phyloP scores from a whole-genome alignment of 2,888 invertebrate genomes.

The Theretra japonica region DNA sequence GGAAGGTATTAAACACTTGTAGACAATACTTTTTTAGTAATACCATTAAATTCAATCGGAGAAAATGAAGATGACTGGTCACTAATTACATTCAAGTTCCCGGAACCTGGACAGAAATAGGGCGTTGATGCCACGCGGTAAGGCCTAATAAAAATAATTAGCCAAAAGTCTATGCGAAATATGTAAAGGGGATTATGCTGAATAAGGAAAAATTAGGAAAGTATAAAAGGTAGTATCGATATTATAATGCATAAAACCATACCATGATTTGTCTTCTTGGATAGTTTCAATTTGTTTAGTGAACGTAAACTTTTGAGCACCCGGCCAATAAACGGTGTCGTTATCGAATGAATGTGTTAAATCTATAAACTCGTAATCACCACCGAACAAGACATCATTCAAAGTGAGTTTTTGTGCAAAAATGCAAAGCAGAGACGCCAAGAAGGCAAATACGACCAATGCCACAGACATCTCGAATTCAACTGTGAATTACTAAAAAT shows the following conservation, averaged over 20 bases:
- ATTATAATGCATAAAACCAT: constrained; percentile 39
- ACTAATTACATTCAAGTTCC: no score
- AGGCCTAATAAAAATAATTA: no score
- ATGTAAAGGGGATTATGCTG: no score
- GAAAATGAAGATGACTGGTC: no score
- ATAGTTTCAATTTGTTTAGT: constrained; percentile 52
- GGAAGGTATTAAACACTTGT: no score
- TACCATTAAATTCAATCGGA: no score
- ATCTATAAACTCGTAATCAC: constrained; percentile 66
- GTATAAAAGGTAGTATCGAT: background rate
- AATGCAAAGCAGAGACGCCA: constrained; percentile 33
- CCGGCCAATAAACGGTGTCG: constrained; percentile 62
- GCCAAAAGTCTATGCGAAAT: no score
- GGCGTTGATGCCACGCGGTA: no score
- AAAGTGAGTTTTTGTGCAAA: constrained; percentile 42
- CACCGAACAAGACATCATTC: constrained; percentile 57
- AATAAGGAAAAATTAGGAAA: no score
- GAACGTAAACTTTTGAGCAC: constrained; percentile 53
- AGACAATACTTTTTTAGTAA: no score
- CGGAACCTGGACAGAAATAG: no score
- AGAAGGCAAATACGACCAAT: constrained; percentile 38
- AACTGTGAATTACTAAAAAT: constrained; percentile 32
- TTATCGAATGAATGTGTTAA: constrained; percentile 63
- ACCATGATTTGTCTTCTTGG: constrained; percentile 55
- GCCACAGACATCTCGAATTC: constrained; percentile 45